Conservation (phyloP, 2,113 vertebrate species). For the Campylomormyrus tamandua region DNA sequence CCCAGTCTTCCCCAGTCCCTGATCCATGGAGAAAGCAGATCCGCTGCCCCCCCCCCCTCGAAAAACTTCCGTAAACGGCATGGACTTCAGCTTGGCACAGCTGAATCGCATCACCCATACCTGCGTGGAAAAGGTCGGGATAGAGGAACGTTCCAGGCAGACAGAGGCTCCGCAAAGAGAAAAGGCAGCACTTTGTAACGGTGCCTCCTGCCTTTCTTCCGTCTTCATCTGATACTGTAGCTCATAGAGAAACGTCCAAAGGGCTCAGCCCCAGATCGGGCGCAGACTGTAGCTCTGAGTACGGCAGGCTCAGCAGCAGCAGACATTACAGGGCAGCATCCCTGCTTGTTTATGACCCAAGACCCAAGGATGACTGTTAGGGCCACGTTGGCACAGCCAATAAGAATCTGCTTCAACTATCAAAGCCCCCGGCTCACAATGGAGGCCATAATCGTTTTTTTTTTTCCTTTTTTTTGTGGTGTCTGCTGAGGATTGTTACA, state of each 20-base stretch:
- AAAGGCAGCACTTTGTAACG: background rate
- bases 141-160: background rate
- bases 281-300: background rate
- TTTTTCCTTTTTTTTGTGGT: background rate
- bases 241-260: no score
- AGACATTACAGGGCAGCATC: background rate
- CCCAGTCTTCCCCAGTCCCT: background rate
- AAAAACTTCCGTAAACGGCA: background rate
- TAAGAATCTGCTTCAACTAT: background rate
- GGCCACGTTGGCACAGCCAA: background rate
- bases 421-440: background rate
- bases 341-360: background rate
- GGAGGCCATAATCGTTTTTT: background rate
- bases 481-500: background rate
- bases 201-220: background rate
- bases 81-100: background rate
- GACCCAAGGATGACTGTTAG: background rate
- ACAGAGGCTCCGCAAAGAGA: background rate
- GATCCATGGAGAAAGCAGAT: background rate
- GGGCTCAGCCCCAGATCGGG: background rate
- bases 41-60: background rate
- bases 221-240: background rate
- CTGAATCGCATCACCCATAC: background rate
- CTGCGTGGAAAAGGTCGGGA: background rate
- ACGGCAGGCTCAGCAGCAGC: background rate